These are phyloP conservation scores for Nowickia ferox DNA, from an alignment of 2,888 invertebrate species.

Conservation along the genomic window DNA sequence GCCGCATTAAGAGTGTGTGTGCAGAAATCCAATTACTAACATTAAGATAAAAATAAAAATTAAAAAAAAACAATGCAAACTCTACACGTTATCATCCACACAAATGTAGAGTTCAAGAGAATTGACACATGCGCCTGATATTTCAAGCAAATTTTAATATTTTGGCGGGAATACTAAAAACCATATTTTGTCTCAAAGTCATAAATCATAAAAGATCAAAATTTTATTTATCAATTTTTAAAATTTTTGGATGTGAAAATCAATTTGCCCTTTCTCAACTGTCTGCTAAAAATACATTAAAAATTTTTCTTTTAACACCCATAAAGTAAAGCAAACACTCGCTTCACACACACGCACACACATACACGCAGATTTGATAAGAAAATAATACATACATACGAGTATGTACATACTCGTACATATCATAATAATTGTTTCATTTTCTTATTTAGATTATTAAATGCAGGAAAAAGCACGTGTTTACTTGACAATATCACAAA, in stretches of 20 bases:
- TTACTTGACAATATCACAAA: slow-evolving; percentile 21
- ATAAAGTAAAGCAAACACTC: slow-evolving; percentile 6
- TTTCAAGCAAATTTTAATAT: background rate
- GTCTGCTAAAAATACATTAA: background rate
- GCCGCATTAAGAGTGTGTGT: background rate
- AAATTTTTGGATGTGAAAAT: background rate
- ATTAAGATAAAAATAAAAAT: slow-evolving; percentile 24
- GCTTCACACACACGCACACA: background rate
- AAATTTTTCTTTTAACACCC: background rate
- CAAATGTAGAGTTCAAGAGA: slow-evolving; percentile 39
- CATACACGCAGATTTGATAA: background rate
- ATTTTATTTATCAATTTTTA: slow-evolving; percentile 4
- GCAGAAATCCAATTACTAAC: slow-evolving; percentile 49
- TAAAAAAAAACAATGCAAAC: slow-evolving; percentile 14
- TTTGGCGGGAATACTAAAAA: slow-evolving; percentile 40
- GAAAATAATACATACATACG: background rate
- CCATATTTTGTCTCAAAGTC: background rate
- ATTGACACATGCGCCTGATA: slow-evolving; percentile 28
- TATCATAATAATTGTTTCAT: background rate
- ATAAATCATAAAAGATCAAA: background rate
- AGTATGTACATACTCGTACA: too few relatives aligned
- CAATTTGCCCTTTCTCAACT: slow-evolving; percentile 9
- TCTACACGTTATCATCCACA: slow-evolving; percentile 34
- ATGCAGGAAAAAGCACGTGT: slow-evolving; percentile 40
- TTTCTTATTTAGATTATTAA: slow-evolving; percentile 5